These are phyloP conservation scores for Ectemnius lituratus DNA, from an alignment of 2,888 invertebrate species.

Conservation along the genomic window DNA sequence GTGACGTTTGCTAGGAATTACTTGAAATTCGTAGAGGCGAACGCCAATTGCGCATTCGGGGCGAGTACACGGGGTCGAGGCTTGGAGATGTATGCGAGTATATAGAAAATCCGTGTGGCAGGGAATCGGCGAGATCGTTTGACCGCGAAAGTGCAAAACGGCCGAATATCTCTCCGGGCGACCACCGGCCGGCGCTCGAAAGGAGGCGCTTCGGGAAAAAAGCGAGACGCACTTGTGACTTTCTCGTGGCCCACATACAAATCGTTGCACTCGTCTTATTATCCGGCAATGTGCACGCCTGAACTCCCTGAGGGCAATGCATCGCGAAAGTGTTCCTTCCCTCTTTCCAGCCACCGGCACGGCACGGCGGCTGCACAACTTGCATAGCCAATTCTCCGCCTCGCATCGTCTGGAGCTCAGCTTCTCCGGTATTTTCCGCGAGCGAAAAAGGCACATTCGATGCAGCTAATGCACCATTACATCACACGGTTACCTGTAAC, in stretches of 20 bases:
- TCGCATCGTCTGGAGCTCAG: not conserved
- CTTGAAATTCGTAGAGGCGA: not conserved
- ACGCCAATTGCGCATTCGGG: not conserved
- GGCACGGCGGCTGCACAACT: not conserved
- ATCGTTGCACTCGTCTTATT: conserved; percentile 61
- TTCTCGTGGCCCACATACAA: conserved; percentile 75
- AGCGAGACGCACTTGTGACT: conserved; percentile 64
- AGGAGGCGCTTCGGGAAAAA: conserved; percentile 19
- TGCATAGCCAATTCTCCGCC: not conserved
- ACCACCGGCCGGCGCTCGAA: not conserved
- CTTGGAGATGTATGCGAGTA: not conserved
- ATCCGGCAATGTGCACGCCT: conserved; percentile 44
- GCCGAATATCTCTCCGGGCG: conserved; percentile 29
- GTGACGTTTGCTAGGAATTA: not conserved
- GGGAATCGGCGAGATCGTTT: conserved; percentile 20
- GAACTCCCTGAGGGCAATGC: conserved; percentile 38
- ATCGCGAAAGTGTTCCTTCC: conserved; percentile 48
- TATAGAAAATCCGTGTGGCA: not conserved
- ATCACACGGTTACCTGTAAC: not conserved
- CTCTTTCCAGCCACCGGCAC: not conserved
- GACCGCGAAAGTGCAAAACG: conserved; percentile 54
- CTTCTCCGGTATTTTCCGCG: not conserved
- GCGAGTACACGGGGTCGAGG: not conserved
- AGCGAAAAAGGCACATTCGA: not conserved
- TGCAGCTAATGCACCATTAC: not conserved